Conservation (phyloP, 2,113 vertebrate species). For the Prolemur simus region DNA sequence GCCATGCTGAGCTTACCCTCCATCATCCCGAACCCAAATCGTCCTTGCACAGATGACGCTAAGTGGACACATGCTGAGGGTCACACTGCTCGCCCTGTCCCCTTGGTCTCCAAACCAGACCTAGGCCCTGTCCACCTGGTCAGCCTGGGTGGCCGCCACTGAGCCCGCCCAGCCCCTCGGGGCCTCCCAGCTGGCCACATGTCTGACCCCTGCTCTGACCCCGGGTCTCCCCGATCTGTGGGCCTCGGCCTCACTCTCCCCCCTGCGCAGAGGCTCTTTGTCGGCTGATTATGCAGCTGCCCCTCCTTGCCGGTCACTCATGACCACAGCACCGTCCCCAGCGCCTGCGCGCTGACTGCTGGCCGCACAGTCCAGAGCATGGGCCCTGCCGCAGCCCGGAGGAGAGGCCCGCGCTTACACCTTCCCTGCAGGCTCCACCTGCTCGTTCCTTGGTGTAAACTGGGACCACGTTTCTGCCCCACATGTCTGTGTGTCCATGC, state of each 20-base stretch:
- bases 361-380: background rate
- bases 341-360: too few relatives aligned
- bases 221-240: fast-evolving
- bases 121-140: fast-evolving
- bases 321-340: too few relatives aligned
- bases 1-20: background rate
- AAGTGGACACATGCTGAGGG: background rate
- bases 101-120: background rate
- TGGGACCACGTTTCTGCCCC: background rate
- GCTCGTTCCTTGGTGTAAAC: too few relatives aligned
- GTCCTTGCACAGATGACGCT: background rate
- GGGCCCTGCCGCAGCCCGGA: background rate
- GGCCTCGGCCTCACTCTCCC: background rate
- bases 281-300: background rate
- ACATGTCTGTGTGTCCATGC: background rate
- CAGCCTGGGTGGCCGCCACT: background rate
- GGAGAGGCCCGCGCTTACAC: background rate
- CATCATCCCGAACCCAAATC: background rate
- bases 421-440: background rate
- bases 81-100: background rate
- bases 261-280: background rate
- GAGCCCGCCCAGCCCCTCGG: background rate
- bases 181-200: background rate
- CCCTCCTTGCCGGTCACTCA: too few relatives aligned
- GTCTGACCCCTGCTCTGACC: background rate